Base-by-base conservation (phyloP, 1,140 invertebrate genomes). In the Heterodera schachtii region DNA sequence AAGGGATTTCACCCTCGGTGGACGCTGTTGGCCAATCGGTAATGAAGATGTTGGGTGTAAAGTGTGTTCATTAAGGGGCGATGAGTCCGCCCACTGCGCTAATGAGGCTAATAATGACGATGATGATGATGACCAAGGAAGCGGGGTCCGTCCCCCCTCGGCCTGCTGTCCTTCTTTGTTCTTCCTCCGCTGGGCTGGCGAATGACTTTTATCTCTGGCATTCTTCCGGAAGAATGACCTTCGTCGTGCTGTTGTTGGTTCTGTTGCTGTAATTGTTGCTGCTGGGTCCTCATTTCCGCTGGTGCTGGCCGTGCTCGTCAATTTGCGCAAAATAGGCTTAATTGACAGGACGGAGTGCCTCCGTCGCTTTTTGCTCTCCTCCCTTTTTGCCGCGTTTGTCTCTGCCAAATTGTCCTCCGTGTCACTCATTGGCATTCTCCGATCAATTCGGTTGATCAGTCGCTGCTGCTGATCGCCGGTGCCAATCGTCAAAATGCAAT, bases 301-400 rank as follows among this genome's bases (percentile, higher is more conserved):
- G 21, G 69, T 11, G 9, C 44, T 46, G 7, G 8, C 19, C 21
- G 69, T 11, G 69, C 44, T 41, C 3, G 69, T 71, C 69, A 41
- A 71, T 71, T 71, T 71, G 69, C 69, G 69, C 69, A 71, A 46
- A 41, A 71, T 41, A 41, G 69, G 69, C 31, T 31, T n/a, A 71
- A 71, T 71, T 9, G 69, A 71, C 8, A 71, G 69, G 44, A 71
- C 6, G 21, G 69, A 71, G 69, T 71, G 69, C 7, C 69, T n/a
- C 9, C 69, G 69, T 60, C 57, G 11, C 19, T 64, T 64, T 2
- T 11, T 64, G 13, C 57, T 19, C 16, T 64, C 57, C 16, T 31
- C 31, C 31, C 31, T 19, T 64, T 64, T 64, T 64, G 57, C 13
- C 57, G 19, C 11, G 6, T 71, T 71, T 71, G 69, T 11, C 21